Evolutionary conservation across 2,888 invertebrate genomes (phyloP).

Genomic region (Troilus luridus): DNA sequence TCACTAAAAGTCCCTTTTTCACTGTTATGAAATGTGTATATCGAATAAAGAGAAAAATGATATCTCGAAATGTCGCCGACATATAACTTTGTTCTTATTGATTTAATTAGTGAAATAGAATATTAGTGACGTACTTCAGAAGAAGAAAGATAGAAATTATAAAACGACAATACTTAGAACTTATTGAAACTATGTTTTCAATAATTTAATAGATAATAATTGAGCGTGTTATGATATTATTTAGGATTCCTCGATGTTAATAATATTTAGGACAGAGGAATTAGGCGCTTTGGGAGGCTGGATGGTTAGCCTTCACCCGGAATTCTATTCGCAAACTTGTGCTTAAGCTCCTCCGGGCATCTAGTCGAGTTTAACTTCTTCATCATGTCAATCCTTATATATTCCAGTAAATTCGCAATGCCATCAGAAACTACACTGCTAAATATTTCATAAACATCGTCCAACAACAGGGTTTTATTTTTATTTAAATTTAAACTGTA

Average conservation of each 20-base stretch:
- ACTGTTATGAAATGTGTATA: too few relatives aligned
- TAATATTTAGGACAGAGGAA: neutral
- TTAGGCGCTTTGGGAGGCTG: neutral
- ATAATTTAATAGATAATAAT: neutral
- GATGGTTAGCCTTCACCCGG: neutral
- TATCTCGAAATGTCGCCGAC: too few relatives aligned
- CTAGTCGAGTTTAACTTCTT: neutral
- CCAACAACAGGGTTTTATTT: neutral
- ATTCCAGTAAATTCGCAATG: neutral
- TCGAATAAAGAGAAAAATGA: too few relatives aligned
- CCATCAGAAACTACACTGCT: neutral
- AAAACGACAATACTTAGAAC: too few relatives aligned
- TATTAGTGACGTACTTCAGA: too few relatives aligned
- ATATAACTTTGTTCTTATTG: too few relatives aligned
- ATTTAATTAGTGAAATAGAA: too few relatives aligned
- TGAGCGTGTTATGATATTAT: neutral
- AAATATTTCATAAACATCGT: neutral
- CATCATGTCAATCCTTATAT: neutral
- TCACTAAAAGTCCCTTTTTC: too few relatives aligned
- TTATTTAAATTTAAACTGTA: too few relatives aligned
- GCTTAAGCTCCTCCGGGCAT: neutral
- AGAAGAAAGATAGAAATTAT: too few relatives aligned
- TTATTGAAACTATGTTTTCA: too few relatives aligned
- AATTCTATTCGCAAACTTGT: neutral
- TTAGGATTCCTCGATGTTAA: neutral